Evolutionary conservation across 1,140 invertebrate genomes (phyloP).

Genomic region (Rhagoletis zephyria): DNA sequence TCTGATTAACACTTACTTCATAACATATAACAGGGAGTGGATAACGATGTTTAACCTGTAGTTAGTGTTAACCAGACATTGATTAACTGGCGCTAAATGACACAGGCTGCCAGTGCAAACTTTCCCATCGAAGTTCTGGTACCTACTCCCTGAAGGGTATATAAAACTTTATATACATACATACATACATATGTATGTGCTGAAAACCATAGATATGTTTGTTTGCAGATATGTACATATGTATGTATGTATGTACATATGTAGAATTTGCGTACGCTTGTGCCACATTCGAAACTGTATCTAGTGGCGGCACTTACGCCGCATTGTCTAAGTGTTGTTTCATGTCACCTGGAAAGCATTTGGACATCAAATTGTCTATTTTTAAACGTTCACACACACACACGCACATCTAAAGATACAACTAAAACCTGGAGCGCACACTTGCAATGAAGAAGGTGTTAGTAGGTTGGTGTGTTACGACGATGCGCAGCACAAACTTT

Average conservation of each 20-base stretch:
- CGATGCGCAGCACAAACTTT: too few relatives aligned
- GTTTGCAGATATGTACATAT: neutral
- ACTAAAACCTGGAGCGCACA: constrained; percentile 8
- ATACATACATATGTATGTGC: neutral
- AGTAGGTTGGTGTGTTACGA: neutral
- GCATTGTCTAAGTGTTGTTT: constrained; percentile 73
- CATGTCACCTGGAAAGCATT: constrained; percentile 73
- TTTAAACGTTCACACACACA: constrained; percentile 58
- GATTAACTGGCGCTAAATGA: too few relatives aligned
- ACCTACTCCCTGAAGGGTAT: constrained; percentile 14
- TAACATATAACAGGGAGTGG: too few relatives aligned
- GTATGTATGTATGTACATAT: neutral
- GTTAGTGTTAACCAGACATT: too few relatives aligned
- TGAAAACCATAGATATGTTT: too few relatives aligned
- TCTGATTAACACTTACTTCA: too few relatives aligned
- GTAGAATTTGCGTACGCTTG: neutral
- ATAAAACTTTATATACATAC: neutral
- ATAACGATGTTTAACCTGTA: too few relatives aligned
- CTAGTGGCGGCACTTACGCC: constrained; percentile 44
- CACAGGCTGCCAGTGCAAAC: too few relatives aligned
- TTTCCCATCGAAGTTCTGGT: neutral
- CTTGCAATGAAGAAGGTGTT: constrained; percentile 24
- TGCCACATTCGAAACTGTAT: constrained; percentile 34
- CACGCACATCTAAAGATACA: neutral
- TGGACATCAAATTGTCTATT: constrained; percentile 73